phyloP scores from a whole-genome alignment of 2,797 vertebrate species.

The Urophycis tenuis region DNA sequence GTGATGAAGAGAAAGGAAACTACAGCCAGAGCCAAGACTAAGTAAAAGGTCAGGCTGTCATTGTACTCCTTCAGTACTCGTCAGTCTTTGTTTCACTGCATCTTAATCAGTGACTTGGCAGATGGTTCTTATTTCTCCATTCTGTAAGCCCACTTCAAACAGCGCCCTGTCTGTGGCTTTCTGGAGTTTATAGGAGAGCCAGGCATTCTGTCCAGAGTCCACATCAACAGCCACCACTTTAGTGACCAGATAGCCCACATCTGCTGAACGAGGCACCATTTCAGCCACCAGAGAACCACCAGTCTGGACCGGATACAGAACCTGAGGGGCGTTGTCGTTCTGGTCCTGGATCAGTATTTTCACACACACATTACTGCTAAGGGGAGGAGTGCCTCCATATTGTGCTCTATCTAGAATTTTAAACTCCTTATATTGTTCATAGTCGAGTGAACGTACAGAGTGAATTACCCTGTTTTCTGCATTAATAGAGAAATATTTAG shows the following conservation, averaged over 20 bases:
- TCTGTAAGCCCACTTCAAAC: constrained; percentile 47
- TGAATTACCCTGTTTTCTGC: constrained; percentile 63
- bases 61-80: constrained; percentile 43
- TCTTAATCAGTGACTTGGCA: constrained; percentile 44
- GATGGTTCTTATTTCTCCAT: constrained; percentile 51
- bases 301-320: constrained; percentile 31
- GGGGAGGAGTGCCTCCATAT: constrained; percentile 25
- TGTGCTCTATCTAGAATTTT: constrained; percentile 15
- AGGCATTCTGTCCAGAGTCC: constrained; percentile 75
- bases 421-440: background rate
- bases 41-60: constrained; percentile 38
- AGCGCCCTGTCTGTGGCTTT: constrained; percentile 52
- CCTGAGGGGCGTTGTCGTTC: constrained; percentile 24
- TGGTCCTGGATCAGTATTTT: constrained; percentile 23
- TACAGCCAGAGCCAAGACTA: constrained; percentile 43
- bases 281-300: constrained; percentile 59
- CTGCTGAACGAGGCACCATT: constrained; percentile 70
- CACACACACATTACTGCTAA: constrained; percentile 24
- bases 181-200: constrained; percentile 67
- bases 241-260: constrained; percentile 70
- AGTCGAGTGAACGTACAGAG: constrained; percentile 31
- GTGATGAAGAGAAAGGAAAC: constrained; percentile 50
- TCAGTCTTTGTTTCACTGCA: constrained; percentile 54
- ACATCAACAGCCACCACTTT: constrained; percentile 73
- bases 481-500: constrained; percentile 58